These are phyloP conservation scores for Morelia viridis DNA, from an alignment of 2,797 vertebrate genomes.

Conservation along the genomic window DNA sequence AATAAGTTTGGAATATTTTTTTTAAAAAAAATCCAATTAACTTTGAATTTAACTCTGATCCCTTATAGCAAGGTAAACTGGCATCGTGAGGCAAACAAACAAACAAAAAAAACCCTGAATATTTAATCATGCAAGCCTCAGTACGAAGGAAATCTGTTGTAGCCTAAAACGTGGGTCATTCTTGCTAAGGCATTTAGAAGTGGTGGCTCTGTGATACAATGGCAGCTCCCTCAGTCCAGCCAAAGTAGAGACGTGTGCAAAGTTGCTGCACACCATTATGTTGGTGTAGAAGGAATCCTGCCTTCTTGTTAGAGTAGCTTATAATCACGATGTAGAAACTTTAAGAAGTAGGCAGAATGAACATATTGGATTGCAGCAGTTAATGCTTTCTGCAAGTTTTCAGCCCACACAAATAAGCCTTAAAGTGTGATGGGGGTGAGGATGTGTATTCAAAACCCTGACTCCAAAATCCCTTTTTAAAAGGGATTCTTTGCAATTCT, in stretches of 20 bases:
- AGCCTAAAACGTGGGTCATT: not conserved
- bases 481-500: not conserved
- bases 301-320: not conserved
- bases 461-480: not conserved
- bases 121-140: not conserved
- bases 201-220: not conserved
- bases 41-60: not conserved
- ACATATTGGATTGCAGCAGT: not conserved
- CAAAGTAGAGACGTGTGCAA: not conserved
- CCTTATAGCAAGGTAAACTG: not conserved
- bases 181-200: not conserved
- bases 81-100: not conserved
- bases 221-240: not conserved
- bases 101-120: not conserved
- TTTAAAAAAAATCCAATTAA: conserved; percentile 5
- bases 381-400: not conserved
- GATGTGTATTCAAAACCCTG: not conserved
- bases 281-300: not conserved
- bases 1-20: conserved; percentile 45
- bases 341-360: not conserved
- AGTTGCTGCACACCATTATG: not conserved
- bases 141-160: not conserved
- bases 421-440: not conserved
- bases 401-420: not conserved
- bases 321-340: not conserved